Conservation (phyloP, 92 coral and sea anemone genomes). For the Chrysogorgia sp. region DNA sequence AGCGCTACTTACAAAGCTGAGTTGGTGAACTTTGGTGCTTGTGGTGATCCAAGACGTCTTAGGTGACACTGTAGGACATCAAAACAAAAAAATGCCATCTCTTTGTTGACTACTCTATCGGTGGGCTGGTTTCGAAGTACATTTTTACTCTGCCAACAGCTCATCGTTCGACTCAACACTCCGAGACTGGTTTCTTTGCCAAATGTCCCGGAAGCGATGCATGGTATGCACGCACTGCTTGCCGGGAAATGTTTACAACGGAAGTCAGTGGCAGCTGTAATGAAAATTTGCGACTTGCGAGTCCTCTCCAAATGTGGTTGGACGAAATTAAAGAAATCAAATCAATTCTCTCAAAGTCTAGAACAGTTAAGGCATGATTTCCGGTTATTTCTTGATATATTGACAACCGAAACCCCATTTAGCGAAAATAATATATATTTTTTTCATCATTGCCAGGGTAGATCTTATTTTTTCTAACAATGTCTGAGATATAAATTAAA, state of each 20-base stretch:
- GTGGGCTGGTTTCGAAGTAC: slow-evolving; percentile 42
- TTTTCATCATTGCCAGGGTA: too few relatives aligned
- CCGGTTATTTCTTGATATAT: too few relatives aligned
- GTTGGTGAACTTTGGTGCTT: slow-evolving; percentile 94
- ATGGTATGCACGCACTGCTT: not conserved
- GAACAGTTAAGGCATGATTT: too few relatives aligned
- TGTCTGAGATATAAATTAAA: too few relatives aligned
- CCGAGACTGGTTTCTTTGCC: slow-evolving; percentile 22
- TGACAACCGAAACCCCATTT: too few relatives aligned
- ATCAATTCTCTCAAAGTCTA: too few relatives aligned
- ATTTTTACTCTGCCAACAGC: slow-evolving; percentile 48
- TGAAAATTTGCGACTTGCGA: not conserved
- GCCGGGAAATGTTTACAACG: slow-evolving; percentile 49
- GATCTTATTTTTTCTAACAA: too few relatives aligned
- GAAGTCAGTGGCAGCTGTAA: slow-evolving; percentile 12
- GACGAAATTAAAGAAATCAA: not conserved
- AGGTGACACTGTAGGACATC: slow-evolving; percentile 91
- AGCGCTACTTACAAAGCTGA: slow-evolving; percentile 87
- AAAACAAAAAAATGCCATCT: slow-evolving; percentile 98
- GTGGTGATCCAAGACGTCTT: slow-evolving; percentile 85
- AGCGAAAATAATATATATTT: too few relatives aligned
- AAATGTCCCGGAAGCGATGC: slow-evolving; percentile 20
- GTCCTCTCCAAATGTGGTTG: not conserved
- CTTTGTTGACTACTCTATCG: slow-evolving; percentile 86
- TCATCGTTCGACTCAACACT: slow-evolving; percentile 34